These are phyloP conservation scores for Griposia aprilina DNA, from an alignment of 2,888 invertebrate genomes.

Conservation along the genomic window DNA sequence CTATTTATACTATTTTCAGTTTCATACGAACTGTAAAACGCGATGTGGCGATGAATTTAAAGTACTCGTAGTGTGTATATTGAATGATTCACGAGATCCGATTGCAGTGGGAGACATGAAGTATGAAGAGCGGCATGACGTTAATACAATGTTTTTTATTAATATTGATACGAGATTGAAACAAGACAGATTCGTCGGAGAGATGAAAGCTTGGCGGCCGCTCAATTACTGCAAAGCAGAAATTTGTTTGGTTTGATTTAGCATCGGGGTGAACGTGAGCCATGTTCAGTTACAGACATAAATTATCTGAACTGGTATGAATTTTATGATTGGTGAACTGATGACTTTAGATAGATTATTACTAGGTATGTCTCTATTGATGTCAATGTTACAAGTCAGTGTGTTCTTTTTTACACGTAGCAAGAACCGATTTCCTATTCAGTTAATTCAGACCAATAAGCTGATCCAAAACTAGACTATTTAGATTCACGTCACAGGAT, in stretches of 20 bases:
- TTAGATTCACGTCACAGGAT: too few relatives aligned
- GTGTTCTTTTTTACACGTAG: too few relatives aligned
- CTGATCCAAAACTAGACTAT: not conserved
- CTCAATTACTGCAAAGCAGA: constrained; percentile 24
- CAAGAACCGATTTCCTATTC: not conserved
- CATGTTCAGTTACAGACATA: not conserved
- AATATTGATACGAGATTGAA: constrained; percentile 51
- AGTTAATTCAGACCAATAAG: not conserved
- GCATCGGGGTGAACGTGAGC: not conserved
- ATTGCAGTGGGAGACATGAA: constrained; percentile 11
- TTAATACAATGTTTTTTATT: constrained; percentile 34
- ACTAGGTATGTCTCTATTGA: not conserved
- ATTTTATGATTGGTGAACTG: not conserved
- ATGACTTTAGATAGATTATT: not conserved
- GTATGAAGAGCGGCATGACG: constrained; percentile 7
- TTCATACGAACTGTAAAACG: constrained; percentile 60
- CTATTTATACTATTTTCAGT: constrained; percentile 54
- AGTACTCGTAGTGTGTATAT: constrained; percentile 35
- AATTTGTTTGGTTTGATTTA: constrained; percentile 29
- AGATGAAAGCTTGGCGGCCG: constrained; percentile 9
- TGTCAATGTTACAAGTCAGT: not conserved
- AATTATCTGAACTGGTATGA: not conserved
- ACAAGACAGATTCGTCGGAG: constrained; percentile 41
- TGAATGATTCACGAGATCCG: constrained; percentile 55
- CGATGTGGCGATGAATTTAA: constrained; percentile 54